These are phyloP conservation scores for Astropecten irregularis DNA, from an alignment of 53 echinoderm and acorn worm genomes.

Conservation along the genomic window DNA sequence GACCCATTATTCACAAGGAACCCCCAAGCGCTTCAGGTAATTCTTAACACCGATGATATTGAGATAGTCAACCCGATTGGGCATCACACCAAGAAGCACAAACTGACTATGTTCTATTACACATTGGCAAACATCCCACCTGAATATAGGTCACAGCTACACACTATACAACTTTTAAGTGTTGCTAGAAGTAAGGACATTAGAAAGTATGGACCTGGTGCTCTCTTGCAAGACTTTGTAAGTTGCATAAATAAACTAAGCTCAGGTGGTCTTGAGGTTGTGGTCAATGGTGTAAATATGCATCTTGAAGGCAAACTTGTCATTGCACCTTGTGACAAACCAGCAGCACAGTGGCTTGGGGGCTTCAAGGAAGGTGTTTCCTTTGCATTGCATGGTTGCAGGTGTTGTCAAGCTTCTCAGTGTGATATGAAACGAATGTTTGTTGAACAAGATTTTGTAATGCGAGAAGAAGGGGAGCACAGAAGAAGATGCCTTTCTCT, in stretches of 20 bases:
- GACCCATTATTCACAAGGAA: constrained; percentile 59
- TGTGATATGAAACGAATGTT: constrained; percentile 56
- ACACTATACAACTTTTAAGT: constrained; percentile 59
- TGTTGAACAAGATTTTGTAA: constrained; percentile 27
- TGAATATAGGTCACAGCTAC: constrained; percentile 59
- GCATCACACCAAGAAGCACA: constrained; percentile 67
- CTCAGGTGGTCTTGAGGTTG: constrained; percentile 47
- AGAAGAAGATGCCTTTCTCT: constrained; percentile 45
- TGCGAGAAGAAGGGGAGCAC: constrained; percentile 59
- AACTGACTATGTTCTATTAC: constrained; percentile 70
- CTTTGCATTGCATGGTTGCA: constrained; percentile 64
- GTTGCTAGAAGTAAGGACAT: constrained; percentile 67
- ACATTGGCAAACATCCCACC: constrained; percentile 67
- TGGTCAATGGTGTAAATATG: constrained; percentile 34
- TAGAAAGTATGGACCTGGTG: constrained; percentile 12
- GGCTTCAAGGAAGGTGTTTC: constrained; percentile 79
- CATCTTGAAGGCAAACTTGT: constrained; percentile 65
- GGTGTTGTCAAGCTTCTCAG: constrained; percentile 58
- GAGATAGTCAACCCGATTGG: constrained; percentile 80
- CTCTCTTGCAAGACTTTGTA: constrained; percentile 56
- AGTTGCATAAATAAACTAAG: constrained; percentile 31
- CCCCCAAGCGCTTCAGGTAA: constrained; percentile 57
- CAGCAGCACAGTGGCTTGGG: constrained; percentile 75
- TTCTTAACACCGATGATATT: constrained; percentile 72
- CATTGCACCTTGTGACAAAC: constrained; percentile 67